A percentile compares a stretch with the other conserved stretches of the same genome.
Conservation (phyloP, 92 coral and sea anemone genomes). For the Porites lobata region DNA sequence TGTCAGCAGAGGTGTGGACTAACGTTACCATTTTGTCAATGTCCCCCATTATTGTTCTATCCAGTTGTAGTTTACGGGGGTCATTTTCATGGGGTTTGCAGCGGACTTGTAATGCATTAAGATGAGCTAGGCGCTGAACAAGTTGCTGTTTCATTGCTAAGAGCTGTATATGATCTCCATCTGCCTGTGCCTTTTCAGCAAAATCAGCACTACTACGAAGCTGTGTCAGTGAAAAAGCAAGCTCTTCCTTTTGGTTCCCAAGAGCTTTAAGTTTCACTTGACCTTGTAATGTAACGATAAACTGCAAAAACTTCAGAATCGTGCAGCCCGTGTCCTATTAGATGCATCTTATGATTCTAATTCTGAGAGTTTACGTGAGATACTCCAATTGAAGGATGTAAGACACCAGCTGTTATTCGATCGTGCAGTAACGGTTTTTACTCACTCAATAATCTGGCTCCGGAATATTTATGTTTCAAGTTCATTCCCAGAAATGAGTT, state of each 20-base stretch:
- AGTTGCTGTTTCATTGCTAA: conserved; percentile 59
- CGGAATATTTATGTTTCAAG: no score
- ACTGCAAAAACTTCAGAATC: no score
- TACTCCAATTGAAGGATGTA: no score
- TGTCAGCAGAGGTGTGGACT: neutral
- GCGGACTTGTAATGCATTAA: conserved; percentile 23
- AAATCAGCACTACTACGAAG: conserved; percentile 57
- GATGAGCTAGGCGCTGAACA: conserved; percentile 33
- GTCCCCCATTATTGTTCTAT: neutral
- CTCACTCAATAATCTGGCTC: no score
- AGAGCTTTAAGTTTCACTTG: conserved; percentile 55
- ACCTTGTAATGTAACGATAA: neutral
- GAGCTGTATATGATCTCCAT: conserved; percentile 65
- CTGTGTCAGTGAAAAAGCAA: conserved; percentile 50
- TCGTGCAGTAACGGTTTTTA: no score
- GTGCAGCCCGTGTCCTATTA: no score
- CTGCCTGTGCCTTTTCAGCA: conserved; percentile 50
- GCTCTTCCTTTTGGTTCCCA: conserved; percentile 42
- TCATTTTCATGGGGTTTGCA: conserved; percentile 52
- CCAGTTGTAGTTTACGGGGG: conserved; percentile 7
- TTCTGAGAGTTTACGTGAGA: no score
- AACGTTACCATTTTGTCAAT: neutral
- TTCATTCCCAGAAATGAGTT: no score
- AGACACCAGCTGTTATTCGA: no score
- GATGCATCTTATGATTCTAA: no score